These are phyloP conservation scores for Dryoscopus gambensis DNA, from an alignment of 2,113 vertebrate genomes.

Conservation along the genomic window DNA sequence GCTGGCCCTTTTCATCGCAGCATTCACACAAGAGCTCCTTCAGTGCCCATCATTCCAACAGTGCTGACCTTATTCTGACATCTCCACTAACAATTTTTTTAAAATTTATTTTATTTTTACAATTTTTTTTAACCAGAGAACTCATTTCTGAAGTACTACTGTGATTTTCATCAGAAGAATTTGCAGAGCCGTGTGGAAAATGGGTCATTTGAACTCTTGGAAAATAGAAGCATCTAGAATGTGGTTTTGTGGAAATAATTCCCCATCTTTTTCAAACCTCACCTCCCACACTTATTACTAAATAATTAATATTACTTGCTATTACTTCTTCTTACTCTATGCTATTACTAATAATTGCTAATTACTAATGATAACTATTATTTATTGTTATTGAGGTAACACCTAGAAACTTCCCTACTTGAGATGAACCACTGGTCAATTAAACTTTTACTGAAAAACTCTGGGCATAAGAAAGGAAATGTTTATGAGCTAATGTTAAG, in stretches of 20 bases:
- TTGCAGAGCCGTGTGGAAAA: not conserved
- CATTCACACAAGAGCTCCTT: not conserved
- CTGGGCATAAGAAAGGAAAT: slow-evolving; percentile 13
- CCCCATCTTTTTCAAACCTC: not conserved
- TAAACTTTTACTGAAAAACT: slow-evolving; percentile 7
- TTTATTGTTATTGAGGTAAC: not conserved
- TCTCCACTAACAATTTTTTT: not conserved
- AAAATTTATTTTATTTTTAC: not conserved
- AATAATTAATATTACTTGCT: not conserved
- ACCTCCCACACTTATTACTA: not conserved
- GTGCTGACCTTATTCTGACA: not conserved
- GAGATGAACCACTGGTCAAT: not conserved
- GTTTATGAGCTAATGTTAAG: not conserved
- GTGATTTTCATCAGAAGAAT: not conserved
- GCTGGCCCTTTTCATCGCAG: not conserved
- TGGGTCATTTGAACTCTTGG: not conserved
- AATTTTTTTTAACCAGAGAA: not conserved
- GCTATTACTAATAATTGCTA: not conserved
- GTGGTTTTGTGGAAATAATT: not conserved
- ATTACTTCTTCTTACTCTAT: not conserved
- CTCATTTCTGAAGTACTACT: fast-evolving
- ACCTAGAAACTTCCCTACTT: not conserved
- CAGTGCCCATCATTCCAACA: not conserved
- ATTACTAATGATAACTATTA: not conserved
- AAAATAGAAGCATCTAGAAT: not conserved